Evolutionary conservation across 2,113 vertebrate species (phyloP).

Genomic region (Dolichallabes microphthalmus): DNA sequence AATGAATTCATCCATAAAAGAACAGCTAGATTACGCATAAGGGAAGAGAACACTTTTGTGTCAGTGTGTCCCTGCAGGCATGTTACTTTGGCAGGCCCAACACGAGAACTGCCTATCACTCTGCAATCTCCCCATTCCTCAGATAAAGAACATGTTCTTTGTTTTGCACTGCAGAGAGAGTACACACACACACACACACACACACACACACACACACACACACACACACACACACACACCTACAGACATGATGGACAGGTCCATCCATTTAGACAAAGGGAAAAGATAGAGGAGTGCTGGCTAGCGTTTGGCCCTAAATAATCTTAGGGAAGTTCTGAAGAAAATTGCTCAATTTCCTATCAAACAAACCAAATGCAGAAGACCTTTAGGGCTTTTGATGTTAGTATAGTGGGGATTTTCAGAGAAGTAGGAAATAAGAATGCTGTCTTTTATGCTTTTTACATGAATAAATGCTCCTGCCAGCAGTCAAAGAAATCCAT

Average conservation of each 20-base stretch:
- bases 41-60: conserved; percentile 30
- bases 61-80: conserved; percentile 29
- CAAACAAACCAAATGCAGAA: neutral
- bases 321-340: conserved; percentile 6
- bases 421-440: conserved; percentile 28
- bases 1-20: conserved; percentile 32
- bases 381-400: conserved; percentile 3
- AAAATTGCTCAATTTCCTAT: conserved; percentile 31
- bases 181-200: conserved; percentile 14
- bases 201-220: neutral
- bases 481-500: conserved; percentile 28
- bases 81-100: conserved; percentile 42
- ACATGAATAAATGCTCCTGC: conserved; percentile 41
- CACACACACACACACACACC: neutral
- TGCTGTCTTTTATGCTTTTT: conserved; percentile 16
- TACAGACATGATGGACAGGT: conserved; percentile 30
- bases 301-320: conserved; percentile 16
- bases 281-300: conserved; percentile 20
- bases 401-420: conserved; percentile 16
- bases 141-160: conserved; percentile 37
- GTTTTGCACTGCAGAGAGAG: neutral
- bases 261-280: conserved; percentile 27
- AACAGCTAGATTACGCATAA: conserved; percentile 22
- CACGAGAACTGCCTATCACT: conserved; percentile 45
- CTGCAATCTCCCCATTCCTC: conserved; percentile 19